Evolutionary conservation across 2,113 vertebrate species (phyloP), one percentile per base, ranked within the genome.

Genomic region (Nothoprocta perdicaria): DNA sequence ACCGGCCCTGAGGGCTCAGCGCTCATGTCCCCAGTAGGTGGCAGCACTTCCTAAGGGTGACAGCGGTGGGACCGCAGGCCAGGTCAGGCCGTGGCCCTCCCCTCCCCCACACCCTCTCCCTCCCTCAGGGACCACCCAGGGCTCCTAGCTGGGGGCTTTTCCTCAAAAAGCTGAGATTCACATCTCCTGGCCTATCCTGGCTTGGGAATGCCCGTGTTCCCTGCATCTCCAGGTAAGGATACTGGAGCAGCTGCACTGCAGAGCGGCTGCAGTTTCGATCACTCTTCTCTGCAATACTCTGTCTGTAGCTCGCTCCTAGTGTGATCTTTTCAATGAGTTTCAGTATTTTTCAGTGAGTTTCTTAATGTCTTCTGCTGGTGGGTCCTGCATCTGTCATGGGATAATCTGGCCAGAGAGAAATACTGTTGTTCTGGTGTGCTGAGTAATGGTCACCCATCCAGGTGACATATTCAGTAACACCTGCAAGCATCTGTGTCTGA

Each of bases 41-140:
- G 95, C 96, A 95, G 91, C 80, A 94, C 75, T 87, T 45, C 41
- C 80, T 83, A 81, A 57, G 76, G 7, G 14, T 67, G 79, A 75
- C 33, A 33, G 22, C 50, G 19, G 18, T 10, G 58, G 27, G 23
- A 41, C 38, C 38, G 18, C 27, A 31, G 53, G 53, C 53, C 53
- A 57, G 53, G 27, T 29, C 53, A 29, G 14, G 8, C 14, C 27
- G 27, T 55, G 53, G 53, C 53, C 53, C 15, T 38, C 7, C 27
- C 9, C 27, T 16, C 53, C 7, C 27, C 9, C 27, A 29, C 53
- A 55, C 27, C 29, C 29, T 57, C 53, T 16, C 53, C 27, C 53
- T 57, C 29, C 53, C 53, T 4, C 29, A 10, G 53, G 53, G 27
- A 31, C 16, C 53, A 18, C 15, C 5, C 27, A 17, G 27, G 29